Percentiles rank a stretch among this genome's conserved stretches.
phyloP scores from a whole-genome alignment of 2,797 vertebrate genomes.

The Pangasius sanitwongsei region DNA sequence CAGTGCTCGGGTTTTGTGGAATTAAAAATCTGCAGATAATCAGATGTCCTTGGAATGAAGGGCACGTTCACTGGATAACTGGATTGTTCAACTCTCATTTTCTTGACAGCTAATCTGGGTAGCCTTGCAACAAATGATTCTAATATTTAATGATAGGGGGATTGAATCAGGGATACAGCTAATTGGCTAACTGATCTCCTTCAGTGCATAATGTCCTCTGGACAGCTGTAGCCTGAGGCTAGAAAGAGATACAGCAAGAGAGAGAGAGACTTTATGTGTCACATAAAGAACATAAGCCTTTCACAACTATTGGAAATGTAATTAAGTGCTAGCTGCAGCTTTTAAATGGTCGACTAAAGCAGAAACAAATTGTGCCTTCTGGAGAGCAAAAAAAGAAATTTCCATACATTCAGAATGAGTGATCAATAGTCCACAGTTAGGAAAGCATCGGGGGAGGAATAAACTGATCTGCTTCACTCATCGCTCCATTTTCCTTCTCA shows the following conservation, averaged over 20 bases:
- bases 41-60: slow-evolving; percentile 69
- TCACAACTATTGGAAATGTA: slow-evolving; percentile 78
- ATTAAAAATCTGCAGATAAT: slow-evolving; percentile 64
- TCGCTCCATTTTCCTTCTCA: slow-evolving; percentile 39
- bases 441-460: slow-evolving; percentile 58
- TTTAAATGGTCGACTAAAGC: slow-evolving; percentile 76
- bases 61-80: slow-evolving; percentile 64
- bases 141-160: slow-evolving; percentile 62
- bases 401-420: slow-evolving; percentile 72
- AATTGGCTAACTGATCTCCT: slow-evolving; percentile 77
- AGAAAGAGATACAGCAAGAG: slow-evolving; percentile 17
- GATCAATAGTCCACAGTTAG: slow-evolving; percentile 70
- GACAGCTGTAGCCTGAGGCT: slow-evolving; percentile 67
- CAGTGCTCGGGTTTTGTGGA: slow-evolving; percentile 68
- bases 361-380: slow-evolving; percentile 73
- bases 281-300: slow-evolving; percentile 67
- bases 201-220: slow-evolving; percentile 70
- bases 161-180: slow-evolving; percentile 69
- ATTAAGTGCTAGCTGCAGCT: slow-evolving; percentile 75
- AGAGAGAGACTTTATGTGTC: slow-evolving; percentile 62
- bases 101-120: slow-evolving; percentile 63
- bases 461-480: slow-evolving; percentile 36
- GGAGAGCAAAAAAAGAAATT: slow-evolving; percentile 64
- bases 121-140: slow-evolving; percentile 49
- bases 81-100: slow-evolving; percentile 62